Conservation (phyloP, 2,888 invertebrate species). For the Thymelicus sylvestris region DNA sequence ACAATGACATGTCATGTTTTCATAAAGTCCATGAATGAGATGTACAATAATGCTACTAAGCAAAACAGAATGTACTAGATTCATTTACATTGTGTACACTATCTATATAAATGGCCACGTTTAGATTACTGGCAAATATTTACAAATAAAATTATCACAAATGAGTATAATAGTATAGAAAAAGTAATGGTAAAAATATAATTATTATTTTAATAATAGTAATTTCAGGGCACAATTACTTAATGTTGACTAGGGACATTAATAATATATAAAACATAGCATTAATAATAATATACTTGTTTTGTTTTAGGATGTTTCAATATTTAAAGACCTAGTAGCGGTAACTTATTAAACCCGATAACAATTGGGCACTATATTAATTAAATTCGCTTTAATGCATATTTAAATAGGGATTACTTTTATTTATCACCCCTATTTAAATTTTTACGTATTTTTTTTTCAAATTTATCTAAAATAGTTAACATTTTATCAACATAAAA, state of each 20-base stretch:
- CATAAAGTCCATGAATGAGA: not conserved
- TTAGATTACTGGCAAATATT: slow-evolving; percentile 68
- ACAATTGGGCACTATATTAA: slow-evolving; percentile 18
- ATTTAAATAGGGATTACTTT: not conserved
- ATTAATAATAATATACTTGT: slow-evolving; percentile 14
- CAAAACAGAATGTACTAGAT: slow-evolving; percentile 42
- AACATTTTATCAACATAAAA: slow-evolving; percentile 37
- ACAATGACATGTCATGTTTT: not conserved
- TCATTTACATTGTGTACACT: slow-evolving; percentile 36
- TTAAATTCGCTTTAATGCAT: slow-evolving; percentile 10
- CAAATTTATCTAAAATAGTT: slow-evolving; percentile 25
- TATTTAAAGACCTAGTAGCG: slow-evolving; percentile 28
- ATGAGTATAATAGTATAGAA: slow-evolving; percentile 63
- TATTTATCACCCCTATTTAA: too few relatives aligned
- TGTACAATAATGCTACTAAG: slow-evolving; percentile 21
- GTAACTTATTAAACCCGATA: slow-evolving; percentile 45
- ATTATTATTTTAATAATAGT: slow-evolving; percentile 39
- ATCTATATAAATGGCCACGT: slow-evolving; percentile 72
- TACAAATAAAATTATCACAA: slow-evolving; percentile 76
- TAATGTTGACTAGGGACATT: slow-evolving; percentile 68
- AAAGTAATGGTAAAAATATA: slow-evolving; percentile 43
- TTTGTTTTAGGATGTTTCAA: slow-evolving; percentile 45
- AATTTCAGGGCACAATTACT: slow-evolving; percentile 45
- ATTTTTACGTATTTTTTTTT: not conserved
- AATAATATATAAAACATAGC: slow-evolving; percentile 48